Percentiles rank a stretch among this genome's conserved stretches.
Conservation (phyloP, 1,140 invertebrate genomes). For the Vollenhovia emeryi region DNA sequence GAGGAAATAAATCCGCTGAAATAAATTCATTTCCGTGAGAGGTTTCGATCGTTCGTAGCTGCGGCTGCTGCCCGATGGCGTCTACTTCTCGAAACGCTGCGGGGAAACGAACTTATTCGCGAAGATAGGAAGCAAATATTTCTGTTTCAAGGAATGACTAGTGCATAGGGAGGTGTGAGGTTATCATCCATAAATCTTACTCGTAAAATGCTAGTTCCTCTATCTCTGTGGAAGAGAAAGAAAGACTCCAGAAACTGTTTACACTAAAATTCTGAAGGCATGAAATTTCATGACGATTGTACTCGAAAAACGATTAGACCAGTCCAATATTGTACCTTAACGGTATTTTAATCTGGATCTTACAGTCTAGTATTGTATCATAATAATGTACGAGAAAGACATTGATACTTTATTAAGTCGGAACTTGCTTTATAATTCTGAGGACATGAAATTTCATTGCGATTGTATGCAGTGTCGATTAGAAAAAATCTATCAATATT, state of each 20-base stretch:
- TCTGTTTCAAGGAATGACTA: neutral
- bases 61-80: slow-evolving; percentile 13
- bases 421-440: neutral
- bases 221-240: neutral
- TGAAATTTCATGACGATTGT: neutral
- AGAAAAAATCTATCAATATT: too few species aligned
- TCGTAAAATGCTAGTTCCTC: neutral
- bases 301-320: neutral
- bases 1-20: slow-evolving; percentile 76
- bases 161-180: neutral
- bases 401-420: too few species aligned
- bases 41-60: slow-evolving; percentile 73
- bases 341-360: too few species aligned
- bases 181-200: slow-evolving; percentile 18
- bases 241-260: too few species aligned
- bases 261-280: neutral
- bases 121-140: slow-evolving; percentile 31
- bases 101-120: slow-evolving; percentile 28
- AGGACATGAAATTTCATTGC: neutral
- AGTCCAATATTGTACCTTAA: too few species aligned
- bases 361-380: too few species aligned
- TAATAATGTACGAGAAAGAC: too few species aligned
- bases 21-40: slow-evolving; percentile 82
- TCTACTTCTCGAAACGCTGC: slow-evolving; percentile 46
- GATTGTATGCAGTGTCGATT: neutral